Conservation (phyloP, 2,888 invertebrate species). For the Melanchra persicariae region DNA sequence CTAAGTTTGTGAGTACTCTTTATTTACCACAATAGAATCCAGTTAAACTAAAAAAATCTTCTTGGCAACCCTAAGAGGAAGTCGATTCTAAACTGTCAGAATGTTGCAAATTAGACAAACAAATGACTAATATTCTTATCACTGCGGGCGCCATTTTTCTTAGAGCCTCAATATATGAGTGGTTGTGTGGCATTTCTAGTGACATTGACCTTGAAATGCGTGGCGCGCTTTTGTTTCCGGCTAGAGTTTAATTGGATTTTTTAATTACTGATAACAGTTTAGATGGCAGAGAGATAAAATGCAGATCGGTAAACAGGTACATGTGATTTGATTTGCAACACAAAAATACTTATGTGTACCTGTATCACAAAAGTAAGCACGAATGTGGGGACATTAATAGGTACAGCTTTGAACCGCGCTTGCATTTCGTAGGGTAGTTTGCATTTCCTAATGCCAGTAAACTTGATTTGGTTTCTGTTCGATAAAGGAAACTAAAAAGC, state of each 20-base stretch:
- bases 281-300: conserved; percentile 26
- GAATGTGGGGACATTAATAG: too few relatives aligned
- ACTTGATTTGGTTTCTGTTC: too few relatives aligned
- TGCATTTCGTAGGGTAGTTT: too few relatives aligned
- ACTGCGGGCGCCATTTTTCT: conserved; percentile 4
- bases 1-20: too few relatives aligned
- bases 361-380: too few relatives aligned
- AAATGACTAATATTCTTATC: conserved; percentile 45
- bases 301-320: not conserved
- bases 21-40: too few relatives aligned
- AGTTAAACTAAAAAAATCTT: too few relatives aligned
- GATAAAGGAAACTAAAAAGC: too few relatives aligned
- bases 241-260: conserved; percentile 25
- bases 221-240: conserved; percentile 34
- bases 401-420: too few relatives aligned
- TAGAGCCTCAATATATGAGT: conserved; percentile 8
- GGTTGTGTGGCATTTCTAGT: conserved; percentile 9
- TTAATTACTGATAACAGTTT: conserved; percentile 29
- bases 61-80: conserved; percentile 6
- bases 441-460: too few relatives aligned
- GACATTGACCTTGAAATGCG: conserved; percentile 18
- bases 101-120: conserved; percentile 12
- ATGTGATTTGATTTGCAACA: not conserved
- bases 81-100: conserved; percentile 19
- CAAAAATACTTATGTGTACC: too few relatives aligned